Base-by-base conservation (phyloP, 2,797 vertebrate genomes). In the Mico argentatus region DNA sequence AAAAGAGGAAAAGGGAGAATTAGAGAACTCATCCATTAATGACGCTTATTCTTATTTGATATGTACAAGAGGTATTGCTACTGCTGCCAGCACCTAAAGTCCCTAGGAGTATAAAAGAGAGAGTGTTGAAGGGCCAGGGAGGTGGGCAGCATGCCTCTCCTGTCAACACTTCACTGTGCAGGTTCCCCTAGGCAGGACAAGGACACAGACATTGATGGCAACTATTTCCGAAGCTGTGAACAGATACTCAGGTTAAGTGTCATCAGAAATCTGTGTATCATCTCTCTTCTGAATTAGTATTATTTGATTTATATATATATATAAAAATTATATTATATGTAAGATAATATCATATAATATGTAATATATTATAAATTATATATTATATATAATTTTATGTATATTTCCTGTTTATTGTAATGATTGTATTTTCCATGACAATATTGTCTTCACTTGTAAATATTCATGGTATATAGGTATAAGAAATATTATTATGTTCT, bases 381-480 rank as follows among this genome's bases (percentile, higher is more conserved):
- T 20, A 20, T 6, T 52, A 20, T 2, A 55, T 55, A 52, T 27
- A 3, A 79, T 12, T 57, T 27, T 57, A 57, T 27, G 14, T 39
- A 39, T 81, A 27, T 39, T 39, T 10, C 9, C 39, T 70, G 75
- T 77, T 20, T 57, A 52, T 48, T 20, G 13, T 15, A 92, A 72
- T 57, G 19, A 82, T 48, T 33, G 0, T 10, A 70, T n/a, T 86
- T 79, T 84, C 6, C 17, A 55, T 36, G 3, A 59, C 7, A 77
- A 7, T 61, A 55, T 90, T 90, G 4, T 52, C 36, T 96, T 95
- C 87, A 44, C 52, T 57, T 93, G 24, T 48, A 83, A 88, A 88
- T 94, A 10, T 33, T 27, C 26, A 73, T 75, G 13, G n/a, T 19
- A 61, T 90, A 41, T 22, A 70, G 8, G 17, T 70, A 50, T 67